phyloP scores from a whole-genome alignment of 2,797 vertebrate species.

The Picus viridis region DNA sequence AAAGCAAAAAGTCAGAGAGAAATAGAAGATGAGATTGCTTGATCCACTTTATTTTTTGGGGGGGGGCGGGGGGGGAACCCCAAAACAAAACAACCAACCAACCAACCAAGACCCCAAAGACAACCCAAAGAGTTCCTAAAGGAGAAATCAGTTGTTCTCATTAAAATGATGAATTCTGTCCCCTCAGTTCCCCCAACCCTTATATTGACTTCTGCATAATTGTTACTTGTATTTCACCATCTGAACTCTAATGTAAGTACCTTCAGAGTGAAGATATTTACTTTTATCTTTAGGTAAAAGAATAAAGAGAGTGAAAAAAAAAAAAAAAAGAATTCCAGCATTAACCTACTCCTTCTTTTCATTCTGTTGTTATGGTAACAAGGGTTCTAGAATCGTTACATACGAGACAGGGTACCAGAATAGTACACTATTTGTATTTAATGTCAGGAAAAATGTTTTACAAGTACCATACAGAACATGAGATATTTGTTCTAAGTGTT shows the following conservation, averaged over 20 bases:
- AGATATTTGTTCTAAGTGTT: background rate
- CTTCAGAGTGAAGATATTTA: constrained; percentile 16
- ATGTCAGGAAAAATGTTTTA: constrained; percentile 6
- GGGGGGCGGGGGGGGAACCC: background rate
- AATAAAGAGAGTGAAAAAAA: constrained; percentile 10
- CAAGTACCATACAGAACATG: background rate
- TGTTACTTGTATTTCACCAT: constrained; percentile 9
- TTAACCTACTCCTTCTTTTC: background rate
- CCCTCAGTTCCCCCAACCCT: rapidly evolving
- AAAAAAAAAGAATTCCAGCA: background rate
- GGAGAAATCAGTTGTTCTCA: background rate
- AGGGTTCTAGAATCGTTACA: constrained; percentile 27
- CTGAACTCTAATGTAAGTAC: background rate
- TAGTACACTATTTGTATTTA: constrained; percentile 8
- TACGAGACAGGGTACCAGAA: background rate
- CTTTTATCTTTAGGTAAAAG: constrained; percentile 27
- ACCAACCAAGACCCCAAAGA: too few relatives aligned
- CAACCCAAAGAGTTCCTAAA: background rate
- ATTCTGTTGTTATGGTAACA: constrained; percentile 67
- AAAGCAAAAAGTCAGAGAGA: background rate
- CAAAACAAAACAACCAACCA: background rate
- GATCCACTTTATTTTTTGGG: background rate
- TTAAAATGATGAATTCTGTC: constrained; percentile 1
- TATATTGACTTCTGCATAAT: constrained; percentile 23
- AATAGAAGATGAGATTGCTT: background rate